Evolutionary conservation across 2,888 invertebrate species (phyloP), one percentile per base, ranked within the genome.

Genomic region (Drosophila tanythrix): DNA sequence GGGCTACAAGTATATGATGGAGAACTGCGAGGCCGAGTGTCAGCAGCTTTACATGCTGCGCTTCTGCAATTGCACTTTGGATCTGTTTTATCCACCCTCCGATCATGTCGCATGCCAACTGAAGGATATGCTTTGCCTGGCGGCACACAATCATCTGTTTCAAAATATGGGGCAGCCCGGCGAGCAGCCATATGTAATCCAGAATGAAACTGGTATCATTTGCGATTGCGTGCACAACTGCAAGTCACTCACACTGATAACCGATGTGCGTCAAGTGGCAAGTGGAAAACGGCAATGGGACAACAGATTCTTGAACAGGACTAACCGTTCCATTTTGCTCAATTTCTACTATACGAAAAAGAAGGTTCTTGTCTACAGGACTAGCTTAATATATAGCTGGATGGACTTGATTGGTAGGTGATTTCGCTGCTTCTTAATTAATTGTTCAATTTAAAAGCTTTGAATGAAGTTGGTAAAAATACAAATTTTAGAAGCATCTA

Each of bases 351-450:
- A 92, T 77, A 85, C 88, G 15, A 84, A 81, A 10, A 76, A 91
- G 25, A 88, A 88, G 6, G 90, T 93, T 65, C 81, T 93, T 70
- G 92, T 93, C 2, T 94, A 93, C 78, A 91, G 91, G 58, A 94
- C 93, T 0, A 93, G 92, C 38, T 81, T 94, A 6, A 89, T 92
- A 27, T 93, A 93, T 69, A 93, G 92, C 10, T 93, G 93, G 92
- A 79, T 93, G 36, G 94, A 94, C 79, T 83, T 94, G 29, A 80
- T 94, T 63, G 94, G 94, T 94, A 79, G 65, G 84, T 29, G n/a
- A 27, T 35, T 35, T 21, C 2, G 15, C 18, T 36, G 15, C 29
- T 25, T 18, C 6, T 52, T 29, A 13, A 40, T 11, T 38, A 57
- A 15, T 15, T 35, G 15, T 18, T 21, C 1, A 13, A 25, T 13